These are phyloP conservation scores for Lepidochitona cinerea DNA, from an alignment of 2,888 invertebrate genomes.

Conservation along the genomic window DNA sequence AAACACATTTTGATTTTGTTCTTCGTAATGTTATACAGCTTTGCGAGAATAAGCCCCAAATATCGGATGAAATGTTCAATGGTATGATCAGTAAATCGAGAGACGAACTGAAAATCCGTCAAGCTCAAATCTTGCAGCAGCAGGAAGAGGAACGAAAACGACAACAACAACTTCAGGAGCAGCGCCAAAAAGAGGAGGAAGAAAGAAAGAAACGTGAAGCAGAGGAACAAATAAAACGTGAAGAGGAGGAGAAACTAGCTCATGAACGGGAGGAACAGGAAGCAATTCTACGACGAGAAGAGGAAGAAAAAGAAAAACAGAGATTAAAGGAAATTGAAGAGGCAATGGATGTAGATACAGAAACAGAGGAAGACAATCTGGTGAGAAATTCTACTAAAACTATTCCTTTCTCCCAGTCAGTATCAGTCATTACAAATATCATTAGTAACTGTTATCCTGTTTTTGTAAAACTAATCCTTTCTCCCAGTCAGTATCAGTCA, in stretches of 20 bases:
- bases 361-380: not conserved
- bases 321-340: not conserved
- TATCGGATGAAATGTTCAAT: slow-evolving; percentile 87
- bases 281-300: not conserved
- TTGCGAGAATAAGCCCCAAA: slow-evolving; percentile 66
- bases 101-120: slow-evolving; percentile 64
- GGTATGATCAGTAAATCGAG: slow-evolving; percentile 83
- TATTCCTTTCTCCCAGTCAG: too few relatives aligned
- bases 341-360: slow-evolving; percentile 3
- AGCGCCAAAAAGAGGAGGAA: not conserved
- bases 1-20: too few relatives aligned
- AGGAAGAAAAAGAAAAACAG: not conserved
- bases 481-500: too few relatives aligned
- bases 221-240: not conserved
- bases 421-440: too few relatives aligned
- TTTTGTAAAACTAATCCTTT: too few relatives aligned
- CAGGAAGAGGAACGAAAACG: slow-evolving; percentile 25
- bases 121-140: slow-evolving; percentile 52
- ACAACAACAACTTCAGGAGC: not conserved
- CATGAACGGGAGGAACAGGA: not conserved
- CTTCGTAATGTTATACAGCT: slow-evolving; percentile 55
- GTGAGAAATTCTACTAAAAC: too few relatives aligned
- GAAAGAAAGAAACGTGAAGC: not conserved
- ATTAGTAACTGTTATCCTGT: too few relatives aligned
- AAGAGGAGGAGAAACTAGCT: not conserved